Conservation (phyloP, 2,888 invertebrate species). For the Erebia ligea region DNA sequence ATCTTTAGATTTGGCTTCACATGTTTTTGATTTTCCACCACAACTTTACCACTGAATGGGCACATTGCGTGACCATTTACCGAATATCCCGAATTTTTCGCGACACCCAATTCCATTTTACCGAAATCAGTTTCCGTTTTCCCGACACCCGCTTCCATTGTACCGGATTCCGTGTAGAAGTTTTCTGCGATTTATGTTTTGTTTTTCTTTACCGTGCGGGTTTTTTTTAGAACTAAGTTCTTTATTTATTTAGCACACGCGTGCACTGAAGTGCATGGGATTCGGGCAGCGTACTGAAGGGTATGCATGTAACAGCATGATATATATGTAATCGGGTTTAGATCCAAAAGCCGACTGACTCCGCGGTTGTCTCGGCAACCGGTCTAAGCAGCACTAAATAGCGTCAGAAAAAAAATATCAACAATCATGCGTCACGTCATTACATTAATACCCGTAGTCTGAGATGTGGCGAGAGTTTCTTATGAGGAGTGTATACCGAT, state of each 20-base stretch:
- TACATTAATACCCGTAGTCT: conserved; percentile 16
- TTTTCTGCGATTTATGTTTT: conserved; percentile 6
- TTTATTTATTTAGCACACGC: conserved; percentile 43
- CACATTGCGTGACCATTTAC: conserved; percentile 59
- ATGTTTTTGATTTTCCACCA: conserved; percentile 51
- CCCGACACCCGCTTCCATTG: conserved; percentile 33
- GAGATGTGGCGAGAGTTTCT: neutral
- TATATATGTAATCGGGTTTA: conserved; percentile 66
- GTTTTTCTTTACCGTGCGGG: neutral
- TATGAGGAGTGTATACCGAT: neutral
- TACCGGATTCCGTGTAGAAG: conserved; percentile 28
- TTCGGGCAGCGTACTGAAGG: conserved; percentile 49
- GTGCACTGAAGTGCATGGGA: conserved; percentile 42
- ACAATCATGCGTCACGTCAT: conserved; percentile 55
- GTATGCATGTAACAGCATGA: conserved; percentile 52
- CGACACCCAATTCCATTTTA: conserved; percentile 27
- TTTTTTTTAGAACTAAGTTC: neutral
- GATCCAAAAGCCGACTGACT: conserved; percentile 58
- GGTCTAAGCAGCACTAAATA: conserved; percentile 49
- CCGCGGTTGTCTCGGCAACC: conserved; percentile 57
- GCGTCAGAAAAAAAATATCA: conserved; percentile 60
- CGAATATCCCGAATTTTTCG: conserved; percentile 25
- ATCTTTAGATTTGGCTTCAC: conserved; percentile 64
- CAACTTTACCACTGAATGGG: conserved; percentile 62
- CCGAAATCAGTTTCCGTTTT: conserved; percentile 34